These are phyloP conservation scores for Eudorcas thomsonii DNA, from an alignment of 2,113 vertebrate species.

Conservation along the genomic window DNA sequence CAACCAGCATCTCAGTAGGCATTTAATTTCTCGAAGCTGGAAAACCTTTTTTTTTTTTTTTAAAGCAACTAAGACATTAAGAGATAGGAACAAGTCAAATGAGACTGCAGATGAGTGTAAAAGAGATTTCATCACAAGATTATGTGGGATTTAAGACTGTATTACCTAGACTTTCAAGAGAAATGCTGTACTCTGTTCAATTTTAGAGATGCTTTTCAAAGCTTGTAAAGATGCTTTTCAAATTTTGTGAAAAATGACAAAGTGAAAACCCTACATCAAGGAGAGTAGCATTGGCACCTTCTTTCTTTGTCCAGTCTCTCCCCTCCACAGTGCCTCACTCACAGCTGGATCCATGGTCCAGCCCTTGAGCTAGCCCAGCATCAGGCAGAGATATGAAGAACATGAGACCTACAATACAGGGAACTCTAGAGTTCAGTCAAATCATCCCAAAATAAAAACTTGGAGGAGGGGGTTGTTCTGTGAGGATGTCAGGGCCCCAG, in stretches of 20 bases:
- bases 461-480: accelerated
- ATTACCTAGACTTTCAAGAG: neutral
- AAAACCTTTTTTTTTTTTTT: neutral
- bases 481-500: neutral
- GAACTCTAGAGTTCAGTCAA: neutral
- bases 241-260: neutral
- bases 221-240: neutral
- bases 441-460: neutral
- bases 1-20: neutral
- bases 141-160: neutral
- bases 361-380: neutral
- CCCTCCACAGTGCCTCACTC: neutral
- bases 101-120: neutral
- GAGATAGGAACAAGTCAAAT: conserved; percentile 14
- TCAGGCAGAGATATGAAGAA: neutral
- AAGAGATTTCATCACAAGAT: conserved; percentile 33
- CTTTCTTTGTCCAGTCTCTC: neutral
- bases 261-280: neutral
- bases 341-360: neutral
- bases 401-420: neutral
- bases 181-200: neutral
- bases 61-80: conserved; percentile 20
- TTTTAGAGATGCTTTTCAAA: conserved; percentile 1
- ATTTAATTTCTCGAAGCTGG: conserved; percentile 26
- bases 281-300: neutral